phyloP scores from a whole-genome alignment of 2,113 vertebrate genomes.

The Cephalopterus ornatus region DNA sequence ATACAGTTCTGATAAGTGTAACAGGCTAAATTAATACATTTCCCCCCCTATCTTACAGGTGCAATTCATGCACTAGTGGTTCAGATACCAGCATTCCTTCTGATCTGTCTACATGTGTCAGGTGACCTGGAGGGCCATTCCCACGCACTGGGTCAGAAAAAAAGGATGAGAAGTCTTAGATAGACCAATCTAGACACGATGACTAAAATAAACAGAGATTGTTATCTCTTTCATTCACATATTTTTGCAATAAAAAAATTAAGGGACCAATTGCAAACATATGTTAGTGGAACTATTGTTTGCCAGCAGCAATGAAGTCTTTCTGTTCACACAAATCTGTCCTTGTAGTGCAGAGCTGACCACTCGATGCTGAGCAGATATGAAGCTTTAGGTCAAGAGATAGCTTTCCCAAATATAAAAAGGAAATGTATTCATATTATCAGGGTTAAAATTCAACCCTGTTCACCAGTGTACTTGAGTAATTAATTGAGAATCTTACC shows the following conservation, averaged over 20 bases:
- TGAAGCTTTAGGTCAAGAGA: not conserved
- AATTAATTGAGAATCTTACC: not conserved
- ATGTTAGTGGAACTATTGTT: not conserved
- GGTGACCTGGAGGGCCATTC: not conserved
- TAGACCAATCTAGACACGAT: not conserved
- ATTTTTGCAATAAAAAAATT: not conserved
- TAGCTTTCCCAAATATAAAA: not conserved
- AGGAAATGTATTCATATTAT: not conserved
- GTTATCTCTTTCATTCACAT: not conserved
- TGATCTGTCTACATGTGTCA: not conserved
- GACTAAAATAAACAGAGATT: not conserved
- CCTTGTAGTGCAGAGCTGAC: not conserved
- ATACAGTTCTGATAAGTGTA: not conserved
- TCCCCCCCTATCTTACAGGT: not conserved
- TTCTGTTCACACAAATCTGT: not conserved
- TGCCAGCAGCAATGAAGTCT: not conserved
- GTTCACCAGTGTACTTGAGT: not conserved
- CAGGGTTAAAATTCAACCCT: not conserved
- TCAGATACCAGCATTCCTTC: not conserved
- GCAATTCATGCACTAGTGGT: not conserved
- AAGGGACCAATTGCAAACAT: not conserved
- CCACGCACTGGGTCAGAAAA: not conserved
- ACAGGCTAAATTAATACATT: not conserved
- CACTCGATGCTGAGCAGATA: not conserved
- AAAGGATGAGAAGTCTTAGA: not conserved